A percentile compares a stretch with the other conserved stretches of the same genome.
Evolutionary conservation across 1,140 invertebrate genomes (phyloP).

Genomic region (Eupristina koningsbergeri): DNA sequence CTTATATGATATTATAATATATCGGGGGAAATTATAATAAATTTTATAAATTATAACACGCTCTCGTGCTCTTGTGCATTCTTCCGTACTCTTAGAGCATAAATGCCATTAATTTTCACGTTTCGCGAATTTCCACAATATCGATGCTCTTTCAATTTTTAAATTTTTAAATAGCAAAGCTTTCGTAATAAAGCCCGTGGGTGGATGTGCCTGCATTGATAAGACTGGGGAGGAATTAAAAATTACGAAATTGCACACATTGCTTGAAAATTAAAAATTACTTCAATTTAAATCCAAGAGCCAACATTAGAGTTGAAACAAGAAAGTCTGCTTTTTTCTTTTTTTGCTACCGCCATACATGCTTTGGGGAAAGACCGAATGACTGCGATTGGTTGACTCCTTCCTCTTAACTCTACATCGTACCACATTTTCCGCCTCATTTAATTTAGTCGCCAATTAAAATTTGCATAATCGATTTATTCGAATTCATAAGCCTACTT

Average conservation of each 20-base stretch:
- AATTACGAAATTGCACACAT: not conserved
- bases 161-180: too few relatives aligned
- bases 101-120: not conserved
- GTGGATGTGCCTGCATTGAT: too few relatives aligned
- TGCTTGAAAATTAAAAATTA: not conserved
- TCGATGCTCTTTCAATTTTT: not conserved
- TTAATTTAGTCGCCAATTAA: not conserved
- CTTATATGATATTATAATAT: not conserved
- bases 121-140: not conserved
- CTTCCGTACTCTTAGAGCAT: not conserved
- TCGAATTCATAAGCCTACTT: not conserved
- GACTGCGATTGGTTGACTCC: not conserved
- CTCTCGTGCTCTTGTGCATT: not conserved
- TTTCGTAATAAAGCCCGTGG: too few relatives aligned
- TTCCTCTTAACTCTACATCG: too few relatives aligned
- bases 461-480: conserved; percentile 10
- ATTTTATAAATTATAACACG: not conserved
- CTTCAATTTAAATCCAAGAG: not conserved
- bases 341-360: not conserved
- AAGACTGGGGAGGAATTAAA: too few relatives aligned
- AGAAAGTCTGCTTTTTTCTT: not conserved
- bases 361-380: not conserved
- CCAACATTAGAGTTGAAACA: not conserved
- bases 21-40: not conserved
- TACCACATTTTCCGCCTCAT: not conserved